Percentiles rank a stretch among this genome's conserved stretches.
Conservation (phyloP, 2,797 vertebrate genomes). For the Heteromormyrus szaboi region DNA sequence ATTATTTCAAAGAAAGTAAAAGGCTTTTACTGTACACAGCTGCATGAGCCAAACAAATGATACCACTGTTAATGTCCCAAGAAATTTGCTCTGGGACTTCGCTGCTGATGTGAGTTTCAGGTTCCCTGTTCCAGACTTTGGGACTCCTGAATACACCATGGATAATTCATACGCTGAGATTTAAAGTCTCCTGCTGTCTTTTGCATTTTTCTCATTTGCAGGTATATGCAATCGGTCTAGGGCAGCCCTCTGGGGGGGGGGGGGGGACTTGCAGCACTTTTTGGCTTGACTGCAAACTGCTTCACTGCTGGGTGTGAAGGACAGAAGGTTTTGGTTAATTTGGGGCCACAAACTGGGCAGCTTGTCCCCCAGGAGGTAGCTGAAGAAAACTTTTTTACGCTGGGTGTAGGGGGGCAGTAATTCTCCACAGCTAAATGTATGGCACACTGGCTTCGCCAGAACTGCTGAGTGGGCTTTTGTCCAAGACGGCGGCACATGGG, state of each 20-base stretch:
- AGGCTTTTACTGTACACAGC: neutral
- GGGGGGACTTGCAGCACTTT: neutral
- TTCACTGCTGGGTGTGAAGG: neutral
- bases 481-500: neutral
- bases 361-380: neutral
- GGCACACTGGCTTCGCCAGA: neutral
- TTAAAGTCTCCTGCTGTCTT: neutral
- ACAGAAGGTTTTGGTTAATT: conserved; percentile 3
- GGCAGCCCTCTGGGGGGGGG: neutral
- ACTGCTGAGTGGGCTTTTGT: neutral
- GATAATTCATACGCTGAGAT: conserved; percentile 3
- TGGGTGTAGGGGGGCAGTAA: neutral
- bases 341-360: neutral
- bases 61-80: neutral
- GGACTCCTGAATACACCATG: neutral
- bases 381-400: neutral
- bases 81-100: neutral
- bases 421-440: neutral
- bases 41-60: neutral
- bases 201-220: conserved; percentile 4
- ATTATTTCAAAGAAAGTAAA: neutral
- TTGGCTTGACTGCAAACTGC: neutral
- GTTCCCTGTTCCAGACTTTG: neutral
- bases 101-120: neutral
- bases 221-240: neutral